Evolutionary conservation across 1,140 invertebrate genomes (phyloP), one percentile per base, ranked within the genome.

Genomic region (Meloidogyne hapla): DNA sequence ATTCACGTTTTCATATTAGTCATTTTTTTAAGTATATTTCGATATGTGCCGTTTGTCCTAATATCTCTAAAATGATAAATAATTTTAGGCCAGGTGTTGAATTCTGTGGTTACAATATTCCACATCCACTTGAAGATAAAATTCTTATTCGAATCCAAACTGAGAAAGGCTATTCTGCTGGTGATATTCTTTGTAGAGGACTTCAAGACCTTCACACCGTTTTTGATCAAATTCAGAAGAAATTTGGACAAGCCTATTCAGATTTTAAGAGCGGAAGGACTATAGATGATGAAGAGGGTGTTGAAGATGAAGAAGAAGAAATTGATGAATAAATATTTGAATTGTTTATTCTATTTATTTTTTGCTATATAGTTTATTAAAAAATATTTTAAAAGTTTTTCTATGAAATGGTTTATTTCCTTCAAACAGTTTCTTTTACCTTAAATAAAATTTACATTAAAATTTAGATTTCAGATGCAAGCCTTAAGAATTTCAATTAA

Each of bases 81-180:
- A 33, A 73, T 79, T 84, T 23, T 69, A 84, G 83, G 81, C 67
- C 75, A 61, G 84, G 79, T 25, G 83, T 84, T 10, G 83, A 84
- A 64, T 84, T 84, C 61, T 85, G 84, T 66, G 83, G 83, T 18
- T 84, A 84, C 63, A 84, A 85, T 23, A 72, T 84, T 8, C 83
- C 83, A n/a, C 83, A 84, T 81, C 83, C 83, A 15, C 72, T 84
- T n/a, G 83, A 84, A 74, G 83, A 84, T 63, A 84, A 85, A 62
- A 84, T 84, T 61, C 81, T 84, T 28, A 45, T 84, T 45, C 65
- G 84, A 70, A 74, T 84, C 4, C 83, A 84, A 65, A 84, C 83
- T 23, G 69, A 56, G 40, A 38, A 80, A 13, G 79, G 79, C 2
- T 67, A 61, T 18, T 33, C 23, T 23, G 79, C 79, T 5, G 79